Evolutionary conservation across 2,797 vertebrate species (phyloP), one percentile per base, ranked within the genome.

Genomic region (Spinibarbus caldwelli): DNA sequence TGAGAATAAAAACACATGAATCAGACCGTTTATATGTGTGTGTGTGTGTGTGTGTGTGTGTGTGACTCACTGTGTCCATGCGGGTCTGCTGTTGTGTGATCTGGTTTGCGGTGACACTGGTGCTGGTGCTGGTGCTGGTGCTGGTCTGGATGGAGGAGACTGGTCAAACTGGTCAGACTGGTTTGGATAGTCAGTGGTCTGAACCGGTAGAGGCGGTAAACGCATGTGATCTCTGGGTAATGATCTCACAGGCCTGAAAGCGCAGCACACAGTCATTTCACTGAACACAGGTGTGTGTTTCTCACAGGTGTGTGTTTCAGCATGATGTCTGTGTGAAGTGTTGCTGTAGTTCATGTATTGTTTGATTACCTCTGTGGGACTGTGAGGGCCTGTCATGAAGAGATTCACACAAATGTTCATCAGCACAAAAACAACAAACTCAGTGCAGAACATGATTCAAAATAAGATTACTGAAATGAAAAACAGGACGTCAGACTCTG

Each of bases 281-380:
- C 59, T 62, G 31, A 67, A 62, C 6, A 70, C 5, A 1, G 29
- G 59, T 62, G 59, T n/a, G n/a, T 62, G 11, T 12, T 59, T 59
- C 4, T 62, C 57, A 62, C 11, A 62, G n/a, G 59, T 62, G 41
- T 67, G 57, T 29, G 10, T 80, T 5, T 34, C 6, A 26, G 62
- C 2, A 4, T n/a, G 36, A 29, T 0, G 17, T 19, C n/a, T 11
- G 26, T 68, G 1, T 64, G 5, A 1, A 14, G 14, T 78, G 14
- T 36, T 38, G 64, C 52, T 38, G 12, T 34, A n/a, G n/a, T n/a
- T n/a, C n/a, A n/a, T n/a, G n/a, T n/a, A n/a, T n/a, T n/a, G 11
- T 5, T 15, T 5, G 21, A 31, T 85, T 93, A 94, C 94, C 94
- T 94, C 45, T 3, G 67, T 41, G 89, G n/a, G 23, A 0, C 52